Conservation (phyloP, 1,140 invertebrate species). For the Drosophila grimshawi region DNA sequence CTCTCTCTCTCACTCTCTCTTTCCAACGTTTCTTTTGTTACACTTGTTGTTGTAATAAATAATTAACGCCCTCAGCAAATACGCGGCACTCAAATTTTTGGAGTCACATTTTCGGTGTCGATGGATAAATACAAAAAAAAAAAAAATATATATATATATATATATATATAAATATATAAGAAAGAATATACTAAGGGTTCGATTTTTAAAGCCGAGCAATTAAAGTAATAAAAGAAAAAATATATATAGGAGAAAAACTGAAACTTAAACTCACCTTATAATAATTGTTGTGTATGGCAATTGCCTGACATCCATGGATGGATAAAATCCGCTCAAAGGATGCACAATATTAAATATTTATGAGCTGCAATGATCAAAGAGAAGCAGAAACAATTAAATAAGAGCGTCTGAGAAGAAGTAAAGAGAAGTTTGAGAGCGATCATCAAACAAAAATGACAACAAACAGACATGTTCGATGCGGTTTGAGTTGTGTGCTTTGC, state of each 20-base stretch:
- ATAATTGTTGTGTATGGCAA: slow-evolving; percentile 29
- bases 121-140: neutral
- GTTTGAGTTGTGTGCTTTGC: slow-evolving; percentile 30
- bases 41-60: slow-evolving; percentile 21
- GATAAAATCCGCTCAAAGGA: slow-evolving; percentile 7
- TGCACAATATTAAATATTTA: slow-evolving; percentile 14
- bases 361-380: slow-evolving; percentile 37
- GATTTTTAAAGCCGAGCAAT: too few species aligned
- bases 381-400: neutral
- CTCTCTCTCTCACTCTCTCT: neutral
- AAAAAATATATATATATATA: neutral
- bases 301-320: slow-evolving; percentile 32
- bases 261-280: slow-evolving; percentile 32
- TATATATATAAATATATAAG: neutral
- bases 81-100: neutral
- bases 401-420: neutral
- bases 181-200: neutral
- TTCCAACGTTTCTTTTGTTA: slow-evolving; percentile 9
- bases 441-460: neutral
- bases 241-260: too few species aligned
- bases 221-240: too few species aligned
- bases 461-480: slow-evolving; percentile 16
- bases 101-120: slow-evolving; percentile 1
- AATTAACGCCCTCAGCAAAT: slow-evolving; percentile 33
- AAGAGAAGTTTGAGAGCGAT: slow-evolving; percentile 2